phyloP scores from a whole-genome alignment of 2,797 vertebrate species.

The Macropodus opercularis region DNA sequence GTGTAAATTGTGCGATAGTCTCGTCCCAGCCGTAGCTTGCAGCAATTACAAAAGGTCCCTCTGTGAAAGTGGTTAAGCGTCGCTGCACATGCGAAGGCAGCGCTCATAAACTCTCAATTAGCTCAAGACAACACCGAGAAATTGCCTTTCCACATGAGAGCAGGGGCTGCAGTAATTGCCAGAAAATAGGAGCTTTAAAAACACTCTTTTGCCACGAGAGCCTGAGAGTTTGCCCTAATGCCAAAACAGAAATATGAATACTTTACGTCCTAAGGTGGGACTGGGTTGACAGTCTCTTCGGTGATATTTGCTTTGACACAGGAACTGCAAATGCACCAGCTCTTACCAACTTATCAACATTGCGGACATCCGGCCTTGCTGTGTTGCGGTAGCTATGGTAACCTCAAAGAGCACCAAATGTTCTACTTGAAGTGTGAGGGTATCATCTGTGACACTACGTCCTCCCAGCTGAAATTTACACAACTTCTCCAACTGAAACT shows the following conservation, averaged over 20 bases:
- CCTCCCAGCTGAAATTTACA: constrained; percentile 41
- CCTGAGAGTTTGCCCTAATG: constrained; percentile 18
- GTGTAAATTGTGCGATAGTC: constrained; percentile 17
- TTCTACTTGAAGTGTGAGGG: constrained; percentile 76
- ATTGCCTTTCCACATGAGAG: constrained; percentile 42
- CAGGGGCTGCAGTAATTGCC: constrained; percentile 53
- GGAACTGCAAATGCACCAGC: constrained; percentile 56
- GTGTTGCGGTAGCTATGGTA: constrained; percentile 83
- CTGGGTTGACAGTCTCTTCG: constrained; percentile 6
- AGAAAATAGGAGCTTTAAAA: constrained; percentile 50
- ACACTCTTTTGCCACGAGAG: constrained; percentile 30
- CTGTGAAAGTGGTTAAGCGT: constrained; percentile 49
- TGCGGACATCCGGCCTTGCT: constrained; percentile 77
- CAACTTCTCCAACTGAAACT: constrained; percentile 38
- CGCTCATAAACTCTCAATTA: constrained; percentile 63
- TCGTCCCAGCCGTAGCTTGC: constrained; percentile 23
- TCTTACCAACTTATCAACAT: constrained; percentile 66
- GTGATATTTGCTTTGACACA: constrained; percentile 42
- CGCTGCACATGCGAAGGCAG: constrained; percentile 44
- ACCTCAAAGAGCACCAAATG: constrained; percentile 80
- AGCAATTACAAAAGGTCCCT: constrained; percentile 48
- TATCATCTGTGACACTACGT: constrained; percentile 70
- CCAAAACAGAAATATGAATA: constrained; percentile 7
- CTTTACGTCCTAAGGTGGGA: constrained; percentile 17
- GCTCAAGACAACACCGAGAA: constrained; percentile 40